These are phyloP conservation scores for Altica lythri DNA, from an alignment of 2,888 invertebrate species.

Conservation along the genomic window DNA sequence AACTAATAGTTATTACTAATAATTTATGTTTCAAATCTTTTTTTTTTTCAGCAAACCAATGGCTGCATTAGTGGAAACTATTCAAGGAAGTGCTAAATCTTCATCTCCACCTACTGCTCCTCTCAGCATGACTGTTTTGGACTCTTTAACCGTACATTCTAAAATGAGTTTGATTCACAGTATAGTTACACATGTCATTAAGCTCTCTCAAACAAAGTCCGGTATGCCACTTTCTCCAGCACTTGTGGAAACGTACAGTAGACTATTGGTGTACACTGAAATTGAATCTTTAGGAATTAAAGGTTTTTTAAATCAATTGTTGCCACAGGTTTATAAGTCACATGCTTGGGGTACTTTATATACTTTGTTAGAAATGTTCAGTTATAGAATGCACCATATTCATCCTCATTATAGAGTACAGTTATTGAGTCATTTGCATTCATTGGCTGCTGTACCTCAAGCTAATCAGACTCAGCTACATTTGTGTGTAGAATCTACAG, in stretches of 20 bases:
- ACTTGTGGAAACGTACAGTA: conserved; percentile 91
- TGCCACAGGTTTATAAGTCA: conserved; percentile 80
- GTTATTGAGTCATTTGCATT: conserved; percentile 87
- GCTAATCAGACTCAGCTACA: conserved; percentile 95
- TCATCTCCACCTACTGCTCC: conserved; percentile 73
- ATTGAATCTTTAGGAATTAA: conserved; percentile 96
- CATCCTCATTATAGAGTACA: conserved; percentile 95
- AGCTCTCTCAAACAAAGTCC: conserved; percentile 84
- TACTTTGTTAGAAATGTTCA: conserved; percentile 94
- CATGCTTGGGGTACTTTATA: conserved; percentile 97
- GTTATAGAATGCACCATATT: conserved; percentile 93
- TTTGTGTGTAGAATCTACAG: conserved; percentile 67
- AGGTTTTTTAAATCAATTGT: conserved; percentile 90
- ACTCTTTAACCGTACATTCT: conserved; percentile 92
- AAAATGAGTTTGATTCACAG: conserved; percentile 79
- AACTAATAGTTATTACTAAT: conserved; percentile 5
- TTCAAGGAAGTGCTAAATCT: conserved; percentile 65
- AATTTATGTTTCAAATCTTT: neutral
- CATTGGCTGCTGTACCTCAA: conserved; percentile 87
- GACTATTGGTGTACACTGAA: conserved; percentile 92
- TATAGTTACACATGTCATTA: conserved; percentile 88
- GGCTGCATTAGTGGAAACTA: conserved; percentile 87
- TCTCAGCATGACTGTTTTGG: conserved; percentile 85
- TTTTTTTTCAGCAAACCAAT: conserved; percentile 76
- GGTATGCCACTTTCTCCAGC: conserved; percentile 87